Evolutionary conservation across 2,113 vertebrate species (phyloP).

Genomic region (Etheostoma spectabile): DNA sequence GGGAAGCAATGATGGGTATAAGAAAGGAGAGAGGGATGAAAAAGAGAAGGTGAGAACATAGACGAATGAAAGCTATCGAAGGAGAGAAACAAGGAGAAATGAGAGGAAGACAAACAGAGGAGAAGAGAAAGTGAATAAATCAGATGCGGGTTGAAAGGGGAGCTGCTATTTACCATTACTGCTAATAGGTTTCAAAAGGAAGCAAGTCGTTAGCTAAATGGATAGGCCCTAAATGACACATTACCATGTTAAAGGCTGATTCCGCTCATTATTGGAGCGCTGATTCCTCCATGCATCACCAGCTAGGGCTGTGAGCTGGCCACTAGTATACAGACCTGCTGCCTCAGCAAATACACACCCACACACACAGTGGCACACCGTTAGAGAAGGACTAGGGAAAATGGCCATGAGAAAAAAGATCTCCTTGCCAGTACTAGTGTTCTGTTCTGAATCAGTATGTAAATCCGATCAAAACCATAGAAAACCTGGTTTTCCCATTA

Average conservation of each 20-base stretch:
- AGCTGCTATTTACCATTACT: constrained; percentile 76
- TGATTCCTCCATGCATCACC: constrained; percentile 77
- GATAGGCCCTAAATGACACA: constrained; percentile 81
- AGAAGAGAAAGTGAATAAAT: constrained; percentile 35
- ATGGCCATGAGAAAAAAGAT: constrained; percentile 16
- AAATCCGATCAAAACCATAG: constrained; percentile 18
- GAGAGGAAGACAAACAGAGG: constrained; percentile 11
- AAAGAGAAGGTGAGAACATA: not conserved
- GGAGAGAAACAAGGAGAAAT: not conserved
- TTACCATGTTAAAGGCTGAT: constrained; percentile 81
- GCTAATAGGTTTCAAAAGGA: constrained; percentile 83
- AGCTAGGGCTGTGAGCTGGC: constrained; percentile 47
- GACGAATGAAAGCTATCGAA: not conserved
- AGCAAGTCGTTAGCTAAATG: constrained; percentile 79
- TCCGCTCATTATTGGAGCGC: constrained; percentile 77
- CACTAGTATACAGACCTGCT: constrained; percentile 63
- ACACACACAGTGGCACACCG: not conserved
- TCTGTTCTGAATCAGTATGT: constrained; percentile 23
- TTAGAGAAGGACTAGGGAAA: constrained; percentile 10
- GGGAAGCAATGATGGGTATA: not conserved
- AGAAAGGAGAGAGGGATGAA: not conserved
- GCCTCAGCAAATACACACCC: constrained; percentile 66
- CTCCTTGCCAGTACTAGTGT: constrained; percentile 5
- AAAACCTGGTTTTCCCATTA: constrained; percentile 20
- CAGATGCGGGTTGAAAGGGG: constrained; percentile 58